Evolutionary conservation across 2,888 invertebrate genomes (phyloP), one percentile per base, ranked within the genome.

Genomic region (Dynastes grantii): DNA sequence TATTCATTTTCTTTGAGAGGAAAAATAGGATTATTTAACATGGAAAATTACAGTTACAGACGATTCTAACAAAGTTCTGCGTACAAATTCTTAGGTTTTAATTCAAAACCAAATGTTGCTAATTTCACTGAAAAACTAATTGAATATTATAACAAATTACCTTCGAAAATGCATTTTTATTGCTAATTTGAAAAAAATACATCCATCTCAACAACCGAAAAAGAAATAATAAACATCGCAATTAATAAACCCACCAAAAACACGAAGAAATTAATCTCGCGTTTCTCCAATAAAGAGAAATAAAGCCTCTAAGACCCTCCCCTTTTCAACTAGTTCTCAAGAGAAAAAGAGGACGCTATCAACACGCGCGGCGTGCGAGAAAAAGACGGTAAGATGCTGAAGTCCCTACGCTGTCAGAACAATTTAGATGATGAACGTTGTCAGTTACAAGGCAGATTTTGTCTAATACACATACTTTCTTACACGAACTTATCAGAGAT

Each of bases 391-490:
- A 45, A 32, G 63, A 64, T 40, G 13, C 45, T 75, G 76, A 70
- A 76, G 77, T 64, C 64, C 51, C 63, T 71, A 79, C 85, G 84
- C 85, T 86, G 85, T 86, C 86, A 85, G 83, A 85, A 84, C 85
- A 85, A 86, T 87, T 87, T 87, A 84, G 85, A 83, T 86, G 84
- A 86, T 85, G 85, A 82, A 83, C 84, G 83, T 73, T 73, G 78
- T 83, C 84, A 87, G 87, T 87, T 82, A 84, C 81, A 85, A 83
- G 85, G 82, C 83, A 84, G 86, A 85, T 85, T 84, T 84, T 83
- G 84, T 81, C 81, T 83, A 82, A 83, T 65, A 63, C 79, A 73
- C 76, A 79, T 70, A 68, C 51, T 45, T 77, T 55, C 79, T 77
- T 63, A 64, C 49, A 51, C 53, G 40, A 64, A 16, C 58, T 6